Percentiles rank a stretch among this genome's conserved stretches.
These are phyloP conservation scores for Reticulitermes lucifugus DNA, from an alignment of 2,888 invertebrate species.

Conservation along the genomic window DNA sequence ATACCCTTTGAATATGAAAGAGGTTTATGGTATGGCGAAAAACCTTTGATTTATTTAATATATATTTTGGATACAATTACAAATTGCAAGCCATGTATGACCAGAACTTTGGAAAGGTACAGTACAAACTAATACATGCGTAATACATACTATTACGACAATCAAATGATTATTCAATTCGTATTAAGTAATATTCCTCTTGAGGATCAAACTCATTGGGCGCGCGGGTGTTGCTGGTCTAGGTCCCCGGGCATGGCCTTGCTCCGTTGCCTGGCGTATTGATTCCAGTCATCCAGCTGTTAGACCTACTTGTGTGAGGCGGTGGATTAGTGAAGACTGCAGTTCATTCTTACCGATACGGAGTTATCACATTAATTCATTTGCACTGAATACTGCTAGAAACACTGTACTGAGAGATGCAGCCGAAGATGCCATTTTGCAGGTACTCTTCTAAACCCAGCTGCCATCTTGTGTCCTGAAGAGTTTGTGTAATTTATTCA, in stretches of 20 bases:
- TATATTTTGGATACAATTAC: too few relatives aligned
- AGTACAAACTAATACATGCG: too few relatives aligned
- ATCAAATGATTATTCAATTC: not conserved
- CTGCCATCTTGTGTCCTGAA: too few relatives aligned
- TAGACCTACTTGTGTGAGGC: not conserved
- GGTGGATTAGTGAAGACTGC: not conserved
- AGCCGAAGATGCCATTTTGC: not conserved
- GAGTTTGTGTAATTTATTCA: too few relatives aligned
- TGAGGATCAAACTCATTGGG: not conserved
- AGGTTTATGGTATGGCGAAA: too few relatives aligned
- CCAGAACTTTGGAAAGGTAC: too few relatives aligned
- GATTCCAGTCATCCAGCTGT: constrained; percentile 13
- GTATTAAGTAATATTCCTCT: not conserved
- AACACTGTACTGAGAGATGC: not conserved
- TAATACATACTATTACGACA: too few relatives aligned
- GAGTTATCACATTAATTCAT: not conserved
- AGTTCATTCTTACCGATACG: not conserved
- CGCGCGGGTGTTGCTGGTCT: not conserved
- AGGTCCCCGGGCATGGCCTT: not conserved
- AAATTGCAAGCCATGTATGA: too few relatives aligned
- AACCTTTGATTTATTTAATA: too few relatives aligned
- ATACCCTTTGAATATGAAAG: too few relatives aligned
- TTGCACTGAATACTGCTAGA: not conserved
- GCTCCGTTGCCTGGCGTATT: constrained; percentile 4
- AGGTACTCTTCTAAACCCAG: not conserved